Percentiles rank a stretch among this genome's conserved stretches.
Evolutionary conservation across 2,113 vertebrate species (phyloP).

Genomic region (Calyptomena viridis): DNA sequence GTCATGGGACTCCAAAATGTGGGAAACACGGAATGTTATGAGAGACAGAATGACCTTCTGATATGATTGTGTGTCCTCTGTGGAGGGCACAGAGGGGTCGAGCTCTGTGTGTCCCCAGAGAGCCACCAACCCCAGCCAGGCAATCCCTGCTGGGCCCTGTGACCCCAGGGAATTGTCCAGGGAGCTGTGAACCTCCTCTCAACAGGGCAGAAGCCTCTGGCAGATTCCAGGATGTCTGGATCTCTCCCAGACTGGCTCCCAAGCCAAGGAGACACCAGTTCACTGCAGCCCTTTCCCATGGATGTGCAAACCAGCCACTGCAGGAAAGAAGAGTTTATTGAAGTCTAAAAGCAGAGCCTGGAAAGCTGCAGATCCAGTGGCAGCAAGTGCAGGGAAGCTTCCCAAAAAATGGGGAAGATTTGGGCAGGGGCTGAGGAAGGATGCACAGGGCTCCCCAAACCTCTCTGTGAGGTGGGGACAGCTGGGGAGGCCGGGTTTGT

Average conservation of each 20-base stretch:
- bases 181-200: neutral
- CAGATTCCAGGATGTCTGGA: neutral
- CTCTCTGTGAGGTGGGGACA: neutral
- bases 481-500: neutral
- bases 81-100: neutral
- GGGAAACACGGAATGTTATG: neutral
- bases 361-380: neutral
- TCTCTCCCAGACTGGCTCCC: neutral
- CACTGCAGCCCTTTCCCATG: no score
- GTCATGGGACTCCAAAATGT: neutral
- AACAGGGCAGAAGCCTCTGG: no score
- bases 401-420: accelerated
- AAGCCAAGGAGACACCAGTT: neutral
- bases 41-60: neutral
- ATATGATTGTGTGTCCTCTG: neutral
- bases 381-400: neutral
- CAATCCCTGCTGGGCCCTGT: accelerated
- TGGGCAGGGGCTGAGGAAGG: neutral
- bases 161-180: no score
- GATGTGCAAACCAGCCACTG: neutral
- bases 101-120: neutral
- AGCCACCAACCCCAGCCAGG: neutral
- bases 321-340: neutral
- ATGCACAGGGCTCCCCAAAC: neutral
- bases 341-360: neutral